Evolutionary conservation across 2,113 vertebrate genomes (phyloP).

Genomic region (Ranitomeya imitator): DNA sequence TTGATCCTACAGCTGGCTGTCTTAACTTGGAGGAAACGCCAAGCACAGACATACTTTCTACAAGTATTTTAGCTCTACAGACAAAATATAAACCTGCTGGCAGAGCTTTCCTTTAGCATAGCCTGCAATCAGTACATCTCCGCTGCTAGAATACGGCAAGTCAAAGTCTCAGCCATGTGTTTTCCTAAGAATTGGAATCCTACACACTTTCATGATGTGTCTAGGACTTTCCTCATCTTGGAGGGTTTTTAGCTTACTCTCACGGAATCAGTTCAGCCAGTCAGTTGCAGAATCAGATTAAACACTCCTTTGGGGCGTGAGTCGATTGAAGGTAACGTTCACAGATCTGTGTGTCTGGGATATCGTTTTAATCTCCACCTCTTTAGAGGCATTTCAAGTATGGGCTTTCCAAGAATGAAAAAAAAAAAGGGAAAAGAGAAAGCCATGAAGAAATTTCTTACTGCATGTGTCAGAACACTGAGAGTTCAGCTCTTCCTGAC

Average conservation of each 20-base stretch:
- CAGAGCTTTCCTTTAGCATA: constrained; percentile 69
- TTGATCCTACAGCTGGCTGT: constrained; percentile 83
- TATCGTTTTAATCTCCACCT: constrained; percentile 63
- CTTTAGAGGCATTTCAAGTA: constrained; percentile 65
- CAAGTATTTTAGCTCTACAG: constrained; percentile 61
- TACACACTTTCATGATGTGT: constrained; percentile 59
- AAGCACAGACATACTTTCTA: constrained; percentile 91
- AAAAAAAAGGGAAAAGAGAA: constrained; percentile 57
- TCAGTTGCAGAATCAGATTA: constrained; percentile 77
- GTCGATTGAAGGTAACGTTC: constrained; percentile 80
- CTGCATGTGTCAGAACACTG: constrained; percentile 80
- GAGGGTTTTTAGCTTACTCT: constrained; percentile 68
- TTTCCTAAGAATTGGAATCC: not conserved
- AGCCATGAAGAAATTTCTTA: constrained; percentile 63
- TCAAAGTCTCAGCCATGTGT: constrained; percentile 50
- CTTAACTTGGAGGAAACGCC: constrained; percentile 92
- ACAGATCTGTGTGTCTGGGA: constrained; percentile 45
- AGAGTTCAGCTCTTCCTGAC: constrained; percentile 74
- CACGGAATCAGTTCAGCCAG: constrained; percentile 67
- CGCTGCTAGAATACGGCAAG: constrained; percentile 67
- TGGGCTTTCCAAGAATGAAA: constrained; percentile 57
- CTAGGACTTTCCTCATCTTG: constrained; percentile 67
- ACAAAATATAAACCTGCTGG: constrained; percentile 20
- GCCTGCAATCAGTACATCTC: constrained; percentile 73
- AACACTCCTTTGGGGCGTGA: constrained; percentile 82